These are phyloP conservation scores for Scaptodrosophila lebanonensis DNA, from an alignment of 1,140 invertebrate species.

Conservation along the genomic window DNA sequence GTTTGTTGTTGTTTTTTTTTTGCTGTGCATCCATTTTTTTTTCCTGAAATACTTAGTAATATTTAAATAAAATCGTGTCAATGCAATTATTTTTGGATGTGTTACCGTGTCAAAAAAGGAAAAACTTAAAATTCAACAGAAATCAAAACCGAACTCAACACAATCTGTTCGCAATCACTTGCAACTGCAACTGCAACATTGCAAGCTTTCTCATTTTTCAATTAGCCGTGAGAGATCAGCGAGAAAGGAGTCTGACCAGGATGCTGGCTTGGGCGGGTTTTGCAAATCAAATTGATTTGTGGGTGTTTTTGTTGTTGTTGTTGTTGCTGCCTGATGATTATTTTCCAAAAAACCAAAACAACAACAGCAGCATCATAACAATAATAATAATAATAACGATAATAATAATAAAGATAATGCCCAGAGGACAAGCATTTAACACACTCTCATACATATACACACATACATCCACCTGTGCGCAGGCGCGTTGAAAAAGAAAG, in stretches of 20 bases:
- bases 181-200: constrained; percentile 42
- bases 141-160: no score
- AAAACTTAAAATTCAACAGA: no score
- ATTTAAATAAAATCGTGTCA: no score
- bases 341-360: constrained; percentile 57
- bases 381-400: constrained; percentile 49
- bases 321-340: constrained; percentile 7
- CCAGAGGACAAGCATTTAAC: not conserved
- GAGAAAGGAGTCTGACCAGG: no score
- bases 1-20: not conserved
- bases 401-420: constrained; percentile 50
- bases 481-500: no score
- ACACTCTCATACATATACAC: not conserved
- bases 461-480: no score
- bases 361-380: constrained; percentile 13
- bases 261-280: no score
- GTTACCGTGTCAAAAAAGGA: not conserved
- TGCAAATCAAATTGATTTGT: no score
- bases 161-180: no score
- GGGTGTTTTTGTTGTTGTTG: constrained; percentile 11
- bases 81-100: no score
- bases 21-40: not conserved
- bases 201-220: constrained; percentile 74
- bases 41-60: no score
- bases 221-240: no score